Evolutionary conservation across 2,888 invertebrate species (phyloP).

Genomic region (Pelosia muscerda): DNA sequence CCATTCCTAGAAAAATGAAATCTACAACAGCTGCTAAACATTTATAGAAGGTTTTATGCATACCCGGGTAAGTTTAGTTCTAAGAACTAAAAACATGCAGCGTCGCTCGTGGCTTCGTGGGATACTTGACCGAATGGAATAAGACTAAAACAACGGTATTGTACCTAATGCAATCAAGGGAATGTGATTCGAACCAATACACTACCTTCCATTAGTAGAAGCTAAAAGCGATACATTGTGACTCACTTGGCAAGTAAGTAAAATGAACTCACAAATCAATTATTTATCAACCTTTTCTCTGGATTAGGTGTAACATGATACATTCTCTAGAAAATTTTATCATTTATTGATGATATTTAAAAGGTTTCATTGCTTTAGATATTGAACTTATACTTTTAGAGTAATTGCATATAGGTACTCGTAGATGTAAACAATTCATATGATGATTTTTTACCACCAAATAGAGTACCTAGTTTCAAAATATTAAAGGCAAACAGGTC

Average conservation of each 20-base stretch:
- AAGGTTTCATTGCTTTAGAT: neutral
- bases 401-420: no score
- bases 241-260: conserved; percentile 6
- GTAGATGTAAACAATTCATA: no score
- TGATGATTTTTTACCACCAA: no score
- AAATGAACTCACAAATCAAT: neutral
- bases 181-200: neutral
- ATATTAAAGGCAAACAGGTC: no score
- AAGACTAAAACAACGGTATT: neutral
- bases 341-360: neutral
- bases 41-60: neutral
- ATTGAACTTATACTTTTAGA: no score
- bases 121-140: neutral
- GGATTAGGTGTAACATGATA: conserved; percentile 1
- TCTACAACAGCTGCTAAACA: neutral
- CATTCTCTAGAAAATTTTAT: neutral
- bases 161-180: neutral
- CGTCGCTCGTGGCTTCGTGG: neutral
- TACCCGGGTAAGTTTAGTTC: neutral
- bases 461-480: no score
- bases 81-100: neutral
- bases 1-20: neutral
- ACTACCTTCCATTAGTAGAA: conserved; percentile 1
- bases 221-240: neutral
- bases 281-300: neutral